Evolutionary conservation across 2,113 vertebrate genomes (phyloP).

Genomic region (Solea solea): DNA sequence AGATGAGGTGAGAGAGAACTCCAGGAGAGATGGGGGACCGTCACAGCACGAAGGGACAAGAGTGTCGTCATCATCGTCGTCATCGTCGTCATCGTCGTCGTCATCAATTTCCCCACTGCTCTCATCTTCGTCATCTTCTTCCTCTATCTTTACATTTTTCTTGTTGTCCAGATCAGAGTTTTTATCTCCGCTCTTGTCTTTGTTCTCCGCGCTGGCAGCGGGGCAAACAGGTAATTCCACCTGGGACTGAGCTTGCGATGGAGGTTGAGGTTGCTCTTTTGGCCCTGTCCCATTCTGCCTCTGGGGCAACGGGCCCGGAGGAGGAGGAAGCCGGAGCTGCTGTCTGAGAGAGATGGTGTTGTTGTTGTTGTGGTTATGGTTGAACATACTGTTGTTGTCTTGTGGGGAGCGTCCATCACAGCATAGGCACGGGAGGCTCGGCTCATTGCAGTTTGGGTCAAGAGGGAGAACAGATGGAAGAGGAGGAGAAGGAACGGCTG

Average conservation of each 20-base stretch:
- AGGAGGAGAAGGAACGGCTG: slow-evolving; percentile 41
- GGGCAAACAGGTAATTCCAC: slow-evolving; percentile 36
- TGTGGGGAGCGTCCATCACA: slow-evolving; percentile 84
- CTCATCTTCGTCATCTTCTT: slow-evolving; percentile 68
- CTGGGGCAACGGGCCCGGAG: slow-evolving; percentile 49
- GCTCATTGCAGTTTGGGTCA: slow-evolving; percentile 94
- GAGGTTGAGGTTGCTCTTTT: slow-evolving; percentile 42
- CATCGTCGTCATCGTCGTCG: slow-evolving; percentile 70
- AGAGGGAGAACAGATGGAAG: slow-evolving; percentile 72
- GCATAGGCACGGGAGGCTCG: slow-evolving; percentile 88
- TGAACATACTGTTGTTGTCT: slow-evolving; percentile 82
- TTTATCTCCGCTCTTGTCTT: slow-evolving; percentile 44
- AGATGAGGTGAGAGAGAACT: slow-evolving; percentile 81
- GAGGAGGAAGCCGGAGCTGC: slow-evolving; percentile 74
- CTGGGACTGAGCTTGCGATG: slow-evolving; percentile 41
- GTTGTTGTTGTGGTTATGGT: slow-evolving; percentile 86
- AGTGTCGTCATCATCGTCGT: slow-evolving; percentile 85
- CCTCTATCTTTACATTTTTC: slow-evolving; percentile 58
- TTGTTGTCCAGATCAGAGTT: slow-evolving; percentile 57
- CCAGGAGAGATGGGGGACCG: slow-evolving; percentile 80
- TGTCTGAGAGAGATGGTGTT: slow-evolving; percentile 80
- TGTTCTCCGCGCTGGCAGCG: slow-evolving; percentile 44
- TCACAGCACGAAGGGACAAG: slow-evolving; percentile 86
- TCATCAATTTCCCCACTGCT: slow-evolving; percentile 71
- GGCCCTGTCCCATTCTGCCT: slow-evolving; percentile 60